Evolutionary conservation across 2,797 vertebrate species (phyloP), one percentile per base, ranked within the genome.

Genomic region (Siniperca obscura): DNA sequence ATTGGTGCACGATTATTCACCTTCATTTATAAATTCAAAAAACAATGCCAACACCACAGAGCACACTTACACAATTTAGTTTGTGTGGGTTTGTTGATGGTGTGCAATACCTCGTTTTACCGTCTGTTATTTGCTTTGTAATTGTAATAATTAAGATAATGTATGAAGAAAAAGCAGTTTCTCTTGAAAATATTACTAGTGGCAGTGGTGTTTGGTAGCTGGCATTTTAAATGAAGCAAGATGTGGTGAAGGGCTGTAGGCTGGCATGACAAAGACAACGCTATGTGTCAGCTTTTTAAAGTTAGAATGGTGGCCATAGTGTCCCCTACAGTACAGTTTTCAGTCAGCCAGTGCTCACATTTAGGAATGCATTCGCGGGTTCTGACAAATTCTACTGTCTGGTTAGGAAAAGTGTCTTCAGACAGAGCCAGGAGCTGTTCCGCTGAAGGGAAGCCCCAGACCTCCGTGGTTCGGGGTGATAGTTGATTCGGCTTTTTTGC

Each of bases 201-300:
- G 19, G 42, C 52, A 30, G 7, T 4, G 21, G 27, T 30, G 19
- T 62, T 50, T 48, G 36, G n/a, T 17, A 34, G 21, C 30, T 46
- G 44, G 44, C 27, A 59, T 72, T 46, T 72, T 34, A 52, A 70
- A 60, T 53, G n/a, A 27, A 62, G n/a, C 75, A 30, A 30, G 72
- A 57, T 64, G 64, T 52, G 70, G 40, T 57, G 5, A 57, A 59
- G 19, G 48, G 2, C 68, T 50, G 16, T 5, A 36, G n/a, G 17
- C 36, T 71, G 68, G 7, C 40, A 3, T 21, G 36, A n/a, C 36
- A 3, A 50, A 68, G 14, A 53, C 30, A 21, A 36, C 40, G 2
- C 27, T 40, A 69, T 4, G 22, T 53, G 12, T 2, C 27, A 2
- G 27, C 5, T 64, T 40, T 8, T 64, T 5, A 16, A 36, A 34